Base-by-base conservation (phyloP, 1,140 invertebrate genomes). In the Brachionus rubens region DNA sequence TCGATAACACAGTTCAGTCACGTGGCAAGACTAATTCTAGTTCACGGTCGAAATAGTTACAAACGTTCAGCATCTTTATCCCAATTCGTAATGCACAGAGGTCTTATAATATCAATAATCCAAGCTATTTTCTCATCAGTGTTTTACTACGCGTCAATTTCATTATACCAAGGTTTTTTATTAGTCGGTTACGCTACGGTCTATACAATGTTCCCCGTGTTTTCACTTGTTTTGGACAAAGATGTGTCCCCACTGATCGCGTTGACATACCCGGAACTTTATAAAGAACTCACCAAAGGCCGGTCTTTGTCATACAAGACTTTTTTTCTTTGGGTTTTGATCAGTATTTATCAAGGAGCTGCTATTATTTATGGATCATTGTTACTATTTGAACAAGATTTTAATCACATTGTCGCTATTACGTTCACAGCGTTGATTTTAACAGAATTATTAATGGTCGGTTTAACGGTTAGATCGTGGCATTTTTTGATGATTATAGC, bases 361-460 rank as follows among this genome's bases (percentile, higher is more conserved):
- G 92, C 98, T 3, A 96, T 99, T 80, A 99, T 99, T 95, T 98
- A 98, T 83, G 95, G 95, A 56, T 94, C 96, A 2, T 87, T 99
- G 70, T 88, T 98, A 62, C 88, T 99, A 76, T 99, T 99, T 84
- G 94, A 98, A 83, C 93, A 96, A 80, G 96, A 99, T 86, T 94
- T 99, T 80, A 82, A 99, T 80, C 96, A 99, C 83, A 96, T 99
- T 80, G 95, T 99, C 14, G 92, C 94, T 76, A 99, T 99, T 80
- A 97, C 94, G 81, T 99, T 98, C 85, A 96, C 96, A 12, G 91
- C 96, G 24, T 88, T 99, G 16, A 94, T 99, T 79, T 87, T 99
- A 52, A 99, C 96, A 0, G 97, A 99, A 87, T 88, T 99, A 67
- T 91, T 98, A 52, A 99, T 99, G 96, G 94, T 99, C 59, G 95